These are phyloP conservation scores for Eurosta solidaginis DNA, from an alignment of 1,140 invertebrate genomes.

Conservation along the genomic window DNA sequence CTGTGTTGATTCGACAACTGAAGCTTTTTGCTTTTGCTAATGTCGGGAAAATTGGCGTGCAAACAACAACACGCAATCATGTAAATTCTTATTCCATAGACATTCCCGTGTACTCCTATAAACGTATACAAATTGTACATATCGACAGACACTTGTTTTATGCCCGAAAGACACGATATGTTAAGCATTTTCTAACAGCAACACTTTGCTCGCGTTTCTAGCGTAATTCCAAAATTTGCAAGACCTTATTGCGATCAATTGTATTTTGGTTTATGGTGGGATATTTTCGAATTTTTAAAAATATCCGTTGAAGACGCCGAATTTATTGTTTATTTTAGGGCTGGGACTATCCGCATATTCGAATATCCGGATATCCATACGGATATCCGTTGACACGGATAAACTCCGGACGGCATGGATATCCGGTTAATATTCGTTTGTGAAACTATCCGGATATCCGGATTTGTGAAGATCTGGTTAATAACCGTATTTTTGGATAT, in stretches of 20 bases:
- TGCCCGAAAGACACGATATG: not conserved
- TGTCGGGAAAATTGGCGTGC: not conserved
- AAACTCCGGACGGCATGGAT: no score
- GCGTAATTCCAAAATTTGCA: not conserved
- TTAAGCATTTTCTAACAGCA: not conserved
- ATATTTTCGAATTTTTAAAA: no score
- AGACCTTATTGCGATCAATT: not conserved
- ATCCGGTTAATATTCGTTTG: no score
- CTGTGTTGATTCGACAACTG: not conserved
- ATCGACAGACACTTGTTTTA: not conserved
- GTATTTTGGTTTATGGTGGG: no score
- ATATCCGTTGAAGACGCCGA: no score
- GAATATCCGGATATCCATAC: no score
- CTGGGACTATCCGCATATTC: no score
- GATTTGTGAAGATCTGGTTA: no score
- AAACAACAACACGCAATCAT: slow-evolving; percentile 20
- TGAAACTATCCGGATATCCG: no score
- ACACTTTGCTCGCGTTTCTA: not conserved
- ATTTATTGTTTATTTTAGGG: no score
- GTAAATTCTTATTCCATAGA: not conserved
- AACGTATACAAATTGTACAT: not conserved
- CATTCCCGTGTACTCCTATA: not conserved
- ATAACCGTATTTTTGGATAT: no score
- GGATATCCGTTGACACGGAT: no score
- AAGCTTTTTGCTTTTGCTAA: not conserved